These are phyloP conservation scores for Drosophila navojoa DNA, from an alignment of 1,140 invertebrate species.

Conservation along the genomic window DNA sequence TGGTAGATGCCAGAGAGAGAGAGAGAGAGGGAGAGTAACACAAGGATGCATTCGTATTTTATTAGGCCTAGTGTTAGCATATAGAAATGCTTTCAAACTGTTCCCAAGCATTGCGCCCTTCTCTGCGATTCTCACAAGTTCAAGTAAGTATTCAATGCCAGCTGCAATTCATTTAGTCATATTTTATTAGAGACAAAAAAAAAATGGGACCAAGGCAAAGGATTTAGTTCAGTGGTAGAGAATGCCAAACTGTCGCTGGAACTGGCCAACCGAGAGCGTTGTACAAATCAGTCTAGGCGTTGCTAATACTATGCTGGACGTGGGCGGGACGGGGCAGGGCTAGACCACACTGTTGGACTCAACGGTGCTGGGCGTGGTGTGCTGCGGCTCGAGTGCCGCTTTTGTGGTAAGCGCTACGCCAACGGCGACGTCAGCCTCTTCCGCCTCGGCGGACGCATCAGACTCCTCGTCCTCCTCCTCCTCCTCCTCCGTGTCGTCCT, in stretches of 20 bases:
- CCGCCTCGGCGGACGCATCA: not conserved
- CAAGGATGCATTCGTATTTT: too few relatives aligned
- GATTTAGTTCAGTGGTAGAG: not conserved
- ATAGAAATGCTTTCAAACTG: too few relatives aligned
- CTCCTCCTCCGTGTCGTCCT: conserved; percentile 21
- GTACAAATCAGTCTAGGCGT: conserved; percentile 47
- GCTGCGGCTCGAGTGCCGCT: conserved; percentile 36
- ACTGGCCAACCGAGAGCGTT: conserved; percentile 11
- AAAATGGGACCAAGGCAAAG: not conserved
- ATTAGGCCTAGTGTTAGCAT: too few relatives aligned
- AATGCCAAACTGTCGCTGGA: conserved; percentile 27
- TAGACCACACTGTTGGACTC: conserved; percentile 62
- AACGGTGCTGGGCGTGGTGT: conserved; percentile 41
- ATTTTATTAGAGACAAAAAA: conserved; percentile 10
- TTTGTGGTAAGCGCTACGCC: not conserved
- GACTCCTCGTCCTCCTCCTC: conserved; percentile 11
- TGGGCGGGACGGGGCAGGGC: conserved; percentile 5
- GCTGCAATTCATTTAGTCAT: conserved; percentile 1
- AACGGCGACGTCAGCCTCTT: conserved; percentile 7
- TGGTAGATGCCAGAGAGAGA: too few relatives aligned
- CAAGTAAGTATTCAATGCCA: not conserved
- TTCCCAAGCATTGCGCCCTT: not conserved
- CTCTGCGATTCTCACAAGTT: not conserved
- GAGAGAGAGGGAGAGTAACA: too few relatives aligned
- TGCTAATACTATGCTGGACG: conserved; percentile 40